phyloP scores from a whole-genome alignment of 2,113 vertebrate genomes.

The Mormoops blainvillei region DNA sequence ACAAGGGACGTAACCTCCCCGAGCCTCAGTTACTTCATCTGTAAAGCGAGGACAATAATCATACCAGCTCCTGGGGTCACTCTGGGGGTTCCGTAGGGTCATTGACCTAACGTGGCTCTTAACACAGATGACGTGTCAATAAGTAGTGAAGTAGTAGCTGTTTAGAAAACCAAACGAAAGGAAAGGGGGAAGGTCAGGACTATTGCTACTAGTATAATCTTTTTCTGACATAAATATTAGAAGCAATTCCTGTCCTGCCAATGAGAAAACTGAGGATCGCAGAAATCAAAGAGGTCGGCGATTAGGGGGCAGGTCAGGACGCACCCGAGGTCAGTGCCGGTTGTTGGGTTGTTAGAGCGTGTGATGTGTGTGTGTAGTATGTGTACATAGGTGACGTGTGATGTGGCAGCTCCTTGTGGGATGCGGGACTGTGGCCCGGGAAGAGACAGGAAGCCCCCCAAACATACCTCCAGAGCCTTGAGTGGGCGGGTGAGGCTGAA shows the following conservation, averaged over 20 bases:
- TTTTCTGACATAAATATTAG: background rate
- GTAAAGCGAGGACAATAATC: background rate
- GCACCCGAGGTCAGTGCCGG: background rate
- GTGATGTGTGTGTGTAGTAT: background rate
- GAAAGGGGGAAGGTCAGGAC: background rate
- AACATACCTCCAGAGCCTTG: background rate
- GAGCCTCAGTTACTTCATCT: background rate
- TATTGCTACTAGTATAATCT: background rate
- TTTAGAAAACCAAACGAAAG: background rate
- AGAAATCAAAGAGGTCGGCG: background rate
- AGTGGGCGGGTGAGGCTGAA: background rate
- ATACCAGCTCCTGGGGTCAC: no score
- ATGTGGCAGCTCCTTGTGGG: no score
- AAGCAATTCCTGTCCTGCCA: background rate
- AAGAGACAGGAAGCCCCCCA: background rate
- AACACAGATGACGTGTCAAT: background rate
- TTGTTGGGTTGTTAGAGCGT: background rate
- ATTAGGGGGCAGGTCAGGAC: background rate
- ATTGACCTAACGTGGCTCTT: background rate
- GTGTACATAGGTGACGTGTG: background rate
- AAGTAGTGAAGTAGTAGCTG: background rate
- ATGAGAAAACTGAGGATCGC: background rate
- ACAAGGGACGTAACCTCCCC: background rate
- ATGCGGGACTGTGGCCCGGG: background rate
- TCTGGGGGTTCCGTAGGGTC: fast-evolving